Evolutionary conservation across 2,797 vertebrate species (phyloP), one percentile per base, ranked within the genome.

Genomic region (Kryptopterus vitreolus): DNA sequence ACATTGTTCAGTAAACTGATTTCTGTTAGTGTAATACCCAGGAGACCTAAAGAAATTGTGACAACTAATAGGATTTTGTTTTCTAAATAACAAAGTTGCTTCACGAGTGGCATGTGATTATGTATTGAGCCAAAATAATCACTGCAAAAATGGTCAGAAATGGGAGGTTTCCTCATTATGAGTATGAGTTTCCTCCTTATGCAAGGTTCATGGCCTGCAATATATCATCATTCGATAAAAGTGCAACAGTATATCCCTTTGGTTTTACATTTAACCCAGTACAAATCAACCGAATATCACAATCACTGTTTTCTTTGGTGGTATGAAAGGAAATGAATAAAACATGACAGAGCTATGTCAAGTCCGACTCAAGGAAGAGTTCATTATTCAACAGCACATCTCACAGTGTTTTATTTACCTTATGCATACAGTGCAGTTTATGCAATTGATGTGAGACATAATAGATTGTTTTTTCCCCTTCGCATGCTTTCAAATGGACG

Each of bases 401-500:
- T 43, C 38, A 43, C 7, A 43, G 38, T 43, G 38, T 43, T 43
- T n/a, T 43, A 43, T 43, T 43, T 43, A 6, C 38, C 38, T 43
- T 43, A 43, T 43, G 38, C 38, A 59, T 15, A 50, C 29, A 5
- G 33, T 35, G 62, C 20, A 50, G 29, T 29, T 53, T 52, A 31
- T 52, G 4, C 3, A 33, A 38, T 7, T 9, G 38, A 43, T 31
- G 1, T 13, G 5, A 65, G 52, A 26, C 43, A 50, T 86, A 61
- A 81, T 71, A 69, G 15, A 53, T 31, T 43, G 68, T 20, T 59
- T 80, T 94, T 89, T 94, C 85, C 10, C 95, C 88, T 94, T 90
- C 94, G 84, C 87, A 89, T 92, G 92, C 92, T 90, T 93, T 87
- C 92, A 83, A 90, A 87, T 43, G 92, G 94, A 91, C 89, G 88